A percentile compares a stretch with the other conserved stretches of the same genome.
These are phyloP conservation scores for Dichetophora obliterata DNA, from an alignment of 2,888 invertebrate genomes.

Conservation along the genomic window DNA sequence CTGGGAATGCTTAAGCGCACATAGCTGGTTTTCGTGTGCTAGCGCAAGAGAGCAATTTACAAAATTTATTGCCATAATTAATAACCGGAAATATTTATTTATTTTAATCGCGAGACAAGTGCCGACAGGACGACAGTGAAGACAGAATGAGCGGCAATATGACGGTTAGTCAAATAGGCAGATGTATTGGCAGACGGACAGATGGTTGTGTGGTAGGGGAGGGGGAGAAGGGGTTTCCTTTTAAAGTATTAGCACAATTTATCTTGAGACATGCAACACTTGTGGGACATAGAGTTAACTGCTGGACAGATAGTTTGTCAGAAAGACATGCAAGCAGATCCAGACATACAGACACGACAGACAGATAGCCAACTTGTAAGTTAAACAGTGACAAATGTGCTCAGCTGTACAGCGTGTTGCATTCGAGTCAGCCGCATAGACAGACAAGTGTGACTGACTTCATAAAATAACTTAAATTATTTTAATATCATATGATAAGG, in stretches of 20 bases:
- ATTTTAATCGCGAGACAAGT: conserved; percentile 27
- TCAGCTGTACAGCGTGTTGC: too few relatives aligned
- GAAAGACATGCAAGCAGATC: too few relatives aligned
- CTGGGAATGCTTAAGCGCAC: conserved; percentile 16
- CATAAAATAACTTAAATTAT: conserved; percentile 2
- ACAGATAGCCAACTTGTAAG: conserved; percentile 10
- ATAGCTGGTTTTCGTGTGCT: conserved; percentile 21
- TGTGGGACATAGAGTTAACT: not conserved
- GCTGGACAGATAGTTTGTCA: conserved; percentile 4
- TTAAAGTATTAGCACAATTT: not conserved
- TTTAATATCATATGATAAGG: conserved; percentile 1
- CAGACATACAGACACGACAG: too few relatives aligned
- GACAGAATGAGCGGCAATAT: not conserved
- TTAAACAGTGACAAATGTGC: not conserved
- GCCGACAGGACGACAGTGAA: conserved; percentile 16
- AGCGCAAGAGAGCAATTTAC: conserved; percentile 14
- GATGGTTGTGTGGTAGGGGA: not conserved
- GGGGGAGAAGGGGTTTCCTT: not conserved
- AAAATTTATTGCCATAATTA: conserved; percentile 41
- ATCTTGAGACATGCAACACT: not conserved
- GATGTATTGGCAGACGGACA: not conserved
- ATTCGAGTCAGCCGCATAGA: not conserved
- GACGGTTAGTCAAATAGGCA: not conserved
- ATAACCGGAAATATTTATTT: conserved; percentile 40
- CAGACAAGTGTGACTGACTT: conserved; percentile 13